Evolutionary conservation across 2,888 invertebrate genomes (phyloP).

Genomic region (Teleogryllus oceanicus): DNA sequence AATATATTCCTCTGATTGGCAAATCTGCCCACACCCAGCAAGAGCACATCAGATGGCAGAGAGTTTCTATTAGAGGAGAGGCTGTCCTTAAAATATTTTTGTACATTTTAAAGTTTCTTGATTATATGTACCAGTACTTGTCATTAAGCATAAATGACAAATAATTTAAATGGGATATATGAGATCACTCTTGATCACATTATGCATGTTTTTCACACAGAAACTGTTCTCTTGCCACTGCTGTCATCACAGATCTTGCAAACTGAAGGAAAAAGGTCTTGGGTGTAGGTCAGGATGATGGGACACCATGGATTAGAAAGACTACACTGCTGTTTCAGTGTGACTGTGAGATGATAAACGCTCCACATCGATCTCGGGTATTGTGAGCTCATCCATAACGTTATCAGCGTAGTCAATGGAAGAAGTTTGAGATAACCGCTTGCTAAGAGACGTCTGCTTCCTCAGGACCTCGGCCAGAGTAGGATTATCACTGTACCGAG

Average conservation of each 20-base stretch:
- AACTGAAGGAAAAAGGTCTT: neutral
- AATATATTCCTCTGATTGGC: conserved; percentile 3
- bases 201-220: conserved; percentile 5
- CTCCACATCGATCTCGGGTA: conserved; percentile 89
- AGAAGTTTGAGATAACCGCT: conserved; percentile 87
- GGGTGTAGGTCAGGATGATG: conserved; percentile 23
- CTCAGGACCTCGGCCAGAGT: conserved; percentile 89
- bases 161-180: conserved; percentile 4
- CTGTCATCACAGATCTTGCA: conserved; percentile 18
- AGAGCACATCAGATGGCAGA: conserved; percentile 19
- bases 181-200: conserved; percentile 2
- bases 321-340: conserved; percentile 89
- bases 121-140: conserved; percentile 5
- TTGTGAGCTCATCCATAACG: conserved; percentile 81
- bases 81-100: conserved; percentile 27
- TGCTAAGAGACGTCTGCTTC: conserved; percentile 88
- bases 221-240: neutral
- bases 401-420: conserved; percentile 89
- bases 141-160: conserved; percentile 6
- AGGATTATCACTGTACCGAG: conserved; percentile 87
- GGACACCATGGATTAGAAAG: conserved; percentile 27
- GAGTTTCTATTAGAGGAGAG: conserved; percentile 26
- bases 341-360: conserved; percentile 89
- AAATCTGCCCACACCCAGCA: conserved; percentile 19
- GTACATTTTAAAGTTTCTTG: conserved; percentile 12